These are phyloP conservation scores for Diadophis punctatus DNA, from an alignment of 2,113 vertebrate species.

Conservation along the genomic window DNA sequence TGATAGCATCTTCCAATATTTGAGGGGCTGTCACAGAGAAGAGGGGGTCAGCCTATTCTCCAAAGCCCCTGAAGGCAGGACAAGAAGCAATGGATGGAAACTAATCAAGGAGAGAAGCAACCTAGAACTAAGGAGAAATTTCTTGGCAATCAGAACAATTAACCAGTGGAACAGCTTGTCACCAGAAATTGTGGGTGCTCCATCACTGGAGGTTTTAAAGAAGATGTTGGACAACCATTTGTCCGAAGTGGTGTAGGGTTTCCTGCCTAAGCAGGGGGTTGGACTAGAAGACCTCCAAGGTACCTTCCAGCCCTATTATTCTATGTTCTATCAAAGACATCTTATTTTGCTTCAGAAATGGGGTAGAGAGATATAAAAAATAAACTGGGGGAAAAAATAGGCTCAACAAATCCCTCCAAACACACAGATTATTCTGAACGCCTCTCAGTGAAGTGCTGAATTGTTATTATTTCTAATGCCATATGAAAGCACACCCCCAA, in stretches of 20 bases:
- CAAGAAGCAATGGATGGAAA: neutral
- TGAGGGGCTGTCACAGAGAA: neutral
- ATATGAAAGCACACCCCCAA: neutral
- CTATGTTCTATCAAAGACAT: neutral
- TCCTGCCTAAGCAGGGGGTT: neutral
- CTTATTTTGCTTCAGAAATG: neutral
- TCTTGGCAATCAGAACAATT: neutral
- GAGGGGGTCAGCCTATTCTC: neutral
- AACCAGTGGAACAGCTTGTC: too few relatives aligned
- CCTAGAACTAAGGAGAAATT: neutral
- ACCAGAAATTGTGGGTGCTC: too few relatives aligned
- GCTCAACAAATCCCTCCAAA: neutral
- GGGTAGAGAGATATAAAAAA: neutral
- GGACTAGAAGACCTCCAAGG: neutral
- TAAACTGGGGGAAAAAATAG: neutral
- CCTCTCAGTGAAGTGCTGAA: neutral
- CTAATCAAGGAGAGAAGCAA: neutral
- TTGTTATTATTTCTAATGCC: neutral
- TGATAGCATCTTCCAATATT: neutral
- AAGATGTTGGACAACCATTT: neutral
- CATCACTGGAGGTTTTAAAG: neutral
- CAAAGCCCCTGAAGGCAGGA: neutral
- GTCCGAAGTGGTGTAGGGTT: fast-evolving
- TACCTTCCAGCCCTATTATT: neutral
- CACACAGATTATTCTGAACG: neutral